Base-by-base conservation (phyloP, 2,888 invertebrate species). In the Nebria salina region DNA sequence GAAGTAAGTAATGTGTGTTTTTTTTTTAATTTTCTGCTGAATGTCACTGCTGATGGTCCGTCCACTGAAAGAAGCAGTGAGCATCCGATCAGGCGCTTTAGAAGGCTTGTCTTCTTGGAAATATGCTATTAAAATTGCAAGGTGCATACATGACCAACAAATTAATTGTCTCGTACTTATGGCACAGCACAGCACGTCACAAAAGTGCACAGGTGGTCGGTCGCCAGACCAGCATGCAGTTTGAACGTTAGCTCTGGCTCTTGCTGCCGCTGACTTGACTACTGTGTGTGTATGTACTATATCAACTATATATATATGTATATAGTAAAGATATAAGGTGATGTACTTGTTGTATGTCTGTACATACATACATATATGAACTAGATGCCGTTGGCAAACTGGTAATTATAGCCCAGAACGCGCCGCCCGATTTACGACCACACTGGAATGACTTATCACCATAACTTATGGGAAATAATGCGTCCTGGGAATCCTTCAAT, bases 81-180 rank as follows among this genome's bases (percentile, higher is more conserved):
- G 7, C 54, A 54, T 54, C 54, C 8, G 54, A 54, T 54, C 54
- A 54, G 54, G 13, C 54, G 54, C 54, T 54, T 54, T 54, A 54
- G 54, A 54, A 54, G 54, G 70, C 34, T 8, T 70, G 70, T 11
- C 26, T 79, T 81, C 80, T 81, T 20, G 65, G 80, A 81, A 81
- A 81, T 75, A 65, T 70, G 41, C 70, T 66, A 81, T 81, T 81
- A 81, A 81, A 75, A 81, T 81, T 75, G 76, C 80, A 81, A 81
- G 76, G 80, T 81, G 80, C 72, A 76, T 64, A 81, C 80, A 81
- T 81, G 75, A 81, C 75, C 75, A 75, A 81, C 80, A 81, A 81
- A 81, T 81, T 81, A 81, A 81, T 81, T 81, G 75, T 81, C 74
- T 26, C 70, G 75, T 81, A 76, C 76, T 75, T 81, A 81, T 81